A percentile compares a stretch with the other conserved stretches of the same genome.
Conservation (phyloP, 2,888 invertebrate genomes). For the Mellilla xanthometata region DNA sequence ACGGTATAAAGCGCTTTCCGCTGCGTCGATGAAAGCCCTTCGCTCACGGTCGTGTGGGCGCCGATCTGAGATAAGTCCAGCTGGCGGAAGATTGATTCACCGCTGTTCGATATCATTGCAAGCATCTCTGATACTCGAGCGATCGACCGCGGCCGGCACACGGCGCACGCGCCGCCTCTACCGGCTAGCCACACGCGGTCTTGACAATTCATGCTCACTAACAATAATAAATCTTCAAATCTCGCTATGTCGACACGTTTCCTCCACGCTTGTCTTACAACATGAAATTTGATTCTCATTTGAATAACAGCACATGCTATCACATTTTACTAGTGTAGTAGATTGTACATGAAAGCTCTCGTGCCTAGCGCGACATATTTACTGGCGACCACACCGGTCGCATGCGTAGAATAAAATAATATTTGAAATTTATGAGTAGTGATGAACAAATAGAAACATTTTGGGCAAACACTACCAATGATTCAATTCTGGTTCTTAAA, state of each 20-base stretch:
- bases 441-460: conserved; percentile 19
- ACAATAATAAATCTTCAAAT: conserved; percentile 67
- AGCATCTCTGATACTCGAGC: conserved; percentile 61
- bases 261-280: conserved; percentile 48
- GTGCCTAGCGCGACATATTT: conserved; percentile 46
- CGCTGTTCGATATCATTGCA: conserved; percentile 61
- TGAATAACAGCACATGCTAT: conserved; percentile 61
- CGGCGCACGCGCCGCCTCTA: conserved; percentile 57
- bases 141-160: conserved; percentile 38
- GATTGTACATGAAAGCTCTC: conserved; percentile 45
- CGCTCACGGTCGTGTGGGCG: conserved; percentile 53
- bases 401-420: conserved; percentile 31
- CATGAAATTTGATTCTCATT: conserved; percentile 67
- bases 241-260: conserved; percentile 59
- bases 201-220: conserved; percentile 57
- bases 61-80: conserved; percentile 63
- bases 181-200: conserved; percentile 46
- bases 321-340: conserved; percentile 53
- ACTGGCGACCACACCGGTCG: conserved; percentile 56
- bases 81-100: conserved; percentile 74
- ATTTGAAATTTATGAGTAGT: conserved; percentile 25
- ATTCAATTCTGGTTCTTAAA: conserved; percentile 4
- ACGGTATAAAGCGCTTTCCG: conserved; percentile 38
- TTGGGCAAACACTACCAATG: conserved; percentile 6
- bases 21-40: conserved; percentile 51